Base-by-base conservation (phyloP, 2,113 vertebrate genomes). In the Anoplopoma fimbria region DNA sequence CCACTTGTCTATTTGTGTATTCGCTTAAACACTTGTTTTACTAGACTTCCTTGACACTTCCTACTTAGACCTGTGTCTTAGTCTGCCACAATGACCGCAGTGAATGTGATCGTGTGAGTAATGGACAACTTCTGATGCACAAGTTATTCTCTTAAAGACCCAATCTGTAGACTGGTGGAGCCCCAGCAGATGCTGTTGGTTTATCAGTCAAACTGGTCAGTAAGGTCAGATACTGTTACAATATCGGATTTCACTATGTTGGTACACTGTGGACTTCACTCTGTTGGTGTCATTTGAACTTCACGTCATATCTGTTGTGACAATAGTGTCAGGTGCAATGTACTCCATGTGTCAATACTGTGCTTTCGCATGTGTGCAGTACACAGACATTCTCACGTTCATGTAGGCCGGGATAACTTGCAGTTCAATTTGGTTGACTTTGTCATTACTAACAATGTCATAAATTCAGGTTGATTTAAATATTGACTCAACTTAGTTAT, bases 1-100 rank as follows among this genome's bases (percentile, higher is more conserved):
- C 62, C 40, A 51, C 75, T 27, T 75, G 49, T 83, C 77, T 77
- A 34, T 68, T 62, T 68, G 51, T 58, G 38, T n/a, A 42, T 3
- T 8, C 5, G 1, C 53, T 79, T 42, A 42, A 58, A 53, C 29
- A 17, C 10, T 72, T 67, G 42, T 34, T 69, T 71, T 79, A 38
- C 57, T 2, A 33, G 47, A 80, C 60, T 81, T 25, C 13, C 72
- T 36, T 75, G 42, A 65, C 60, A 62, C 62, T 23, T 64, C 29
- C 45, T 33, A 19, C 34, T 25, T 29, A 31, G 68, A 62, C 23
- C 2, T 4, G 1, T 49, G 31, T 65, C 69, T 38, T 45, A 73
- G 27, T 45, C 76, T 61, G 62, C 40, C 38, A 58, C 15, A 36
- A 6, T n/a, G 8, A 38, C 29, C 49, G 25, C 29, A 63, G 60